A percentile compares a stretch with the other conserved stretches of the same genome.
phyloP scores from a whole-genome alignment of 2,797 vertebrate genomes.

The Epinephelus awoara region DNA sequence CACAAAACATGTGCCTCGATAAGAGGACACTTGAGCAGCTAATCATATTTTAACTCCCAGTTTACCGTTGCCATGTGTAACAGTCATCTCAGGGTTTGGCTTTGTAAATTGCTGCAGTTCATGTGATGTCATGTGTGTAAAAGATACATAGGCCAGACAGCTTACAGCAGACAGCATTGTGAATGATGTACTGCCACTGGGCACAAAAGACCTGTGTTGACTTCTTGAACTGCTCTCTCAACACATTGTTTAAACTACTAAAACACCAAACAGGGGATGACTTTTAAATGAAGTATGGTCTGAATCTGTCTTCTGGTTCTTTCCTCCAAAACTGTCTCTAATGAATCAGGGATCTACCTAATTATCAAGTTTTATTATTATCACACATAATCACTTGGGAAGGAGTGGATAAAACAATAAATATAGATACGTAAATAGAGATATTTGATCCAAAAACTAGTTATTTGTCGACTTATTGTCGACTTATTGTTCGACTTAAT shows the following conservation, averaged over 20 bases:
- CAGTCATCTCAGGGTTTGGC: background rate
- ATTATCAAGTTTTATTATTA: background rate
- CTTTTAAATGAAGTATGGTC: background rate
- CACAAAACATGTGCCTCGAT: background rate
- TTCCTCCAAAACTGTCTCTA: background rate
- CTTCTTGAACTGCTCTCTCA: no score
- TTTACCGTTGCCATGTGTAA: background rate
- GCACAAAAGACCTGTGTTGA: no score
- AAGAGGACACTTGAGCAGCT: constrained; percentile 25
- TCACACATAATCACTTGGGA: background rate
- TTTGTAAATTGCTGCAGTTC: constrained; percentile 15
- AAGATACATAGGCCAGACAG: background rate
- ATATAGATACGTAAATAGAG: background rate
- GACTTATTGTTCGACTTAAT: no score
- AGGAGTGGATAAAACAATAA: constrained; percentile 1
- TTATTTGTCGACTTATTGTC: no score
- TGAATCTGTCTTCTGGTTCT: background rate
- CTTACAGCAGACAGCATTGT: background rate
- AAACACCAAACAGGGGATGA: background rate
- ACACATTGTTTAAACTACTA: no score
- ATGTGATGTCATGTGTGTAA: no score
- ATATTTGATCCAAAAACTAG: background rate
- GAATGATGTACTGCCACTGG: background rate
- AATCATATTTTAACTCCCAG: background rate
- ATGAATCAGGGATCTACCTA: background rate